Evolutionary conservation across 1,140 invertebrate species (phyloP).

Genomic region (Apolygus lucorum): DNA sequence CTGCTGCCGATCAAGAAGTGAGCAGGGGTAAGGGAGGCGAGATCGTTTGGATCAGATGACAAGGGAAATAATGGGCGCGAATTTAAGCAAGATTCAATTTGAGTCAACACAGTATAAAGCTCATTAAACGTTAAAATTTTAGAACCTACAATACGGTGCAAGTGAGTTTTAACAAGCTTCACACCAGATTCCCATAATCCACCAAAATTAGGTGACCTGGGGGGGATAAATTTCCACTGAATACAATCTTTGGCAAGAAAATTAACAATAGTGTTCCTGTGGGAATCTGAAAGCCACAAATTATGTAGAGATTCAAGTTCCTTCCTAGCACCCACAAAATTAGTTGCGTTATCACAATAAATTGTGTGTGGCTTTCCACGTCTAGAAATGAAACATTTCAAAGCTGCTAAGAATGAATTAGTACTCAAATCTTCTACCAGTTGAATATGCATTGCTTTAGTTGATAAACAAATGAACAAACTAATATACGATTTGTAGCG

Average conservation of each 20-base stretch:
- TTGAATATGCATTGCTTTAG: conserved; percentile 36
- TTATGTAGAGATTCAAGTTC: conserved; percentile 3
- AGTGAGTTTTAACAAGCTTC: conserved; percentile 33
- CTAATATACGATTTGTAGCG: conserved; percentile 24
- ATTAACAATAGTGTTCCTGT: conserved; percentile 1
- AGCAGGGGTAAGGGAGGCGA: conserved; percentile 7
- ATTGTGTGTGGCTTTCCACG: conserved; percentile 25
- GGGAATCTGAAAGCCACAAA: background rate
- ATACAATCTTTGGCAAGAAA: background rate
- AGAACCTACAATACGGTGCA: conserved; percentile 20
- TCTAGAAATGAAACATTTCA: conserved; percentile 34
- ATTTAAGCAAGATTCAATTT: conserved; percentile 22
- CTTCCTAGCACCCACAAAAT: conserved; percentile 28
- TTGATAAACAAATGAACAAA: conserved; percentile 35
- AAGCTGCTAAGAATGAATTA: conserved; percentile 32
- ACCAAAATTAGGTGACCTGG: conserved; percentile 22
- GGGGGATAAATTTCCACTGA: conserved; percentile 17
- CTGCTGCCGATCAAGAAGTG: conserved; percentile 17
- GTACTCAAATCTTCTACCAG: conserved; percentile 32
- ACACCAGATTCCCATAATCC: conserved; percentile 35
- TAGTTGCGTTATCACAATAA: conserved; percentile 27
- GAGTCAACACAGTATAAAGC: conserved; percentile 7
- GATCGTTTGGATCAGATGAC: conserved; percentile 15
- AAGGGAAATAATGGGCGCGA: conserved; percentile 25
- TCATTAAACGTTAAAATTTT: background rate